Conservation (phyloP, 2,797 vertebrate species). For the Cirrhinus molitorella region DNA sequence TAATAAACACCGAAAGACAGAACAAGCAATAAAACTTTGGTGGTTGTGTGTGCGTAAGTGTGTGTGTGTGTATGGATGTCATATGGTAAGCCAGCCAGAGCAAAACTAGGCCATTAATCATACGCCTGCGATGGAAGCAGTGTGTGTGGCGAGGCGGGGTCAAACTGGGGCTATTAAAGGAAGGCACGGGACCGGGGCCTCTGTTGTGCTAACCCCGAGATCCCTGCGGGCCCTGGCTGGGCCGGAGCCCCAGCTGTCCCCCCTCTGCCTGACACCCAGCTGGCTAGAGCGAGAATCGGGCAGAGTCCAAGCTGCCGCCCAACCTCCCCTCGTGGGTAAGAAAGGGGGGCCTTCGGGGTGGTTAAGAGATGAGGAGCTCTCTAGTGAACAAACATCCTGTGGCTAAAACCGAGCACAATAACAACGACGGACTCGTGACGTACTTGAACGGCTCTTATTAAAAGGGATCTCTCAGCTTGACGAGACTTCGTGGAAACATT, state of each 20-base stretch:
- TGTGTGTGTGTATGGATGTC: conserved; percentile 50
- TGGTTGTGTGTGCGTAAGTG: conserved; percentile 43
- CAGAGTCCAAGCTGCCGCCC: conserved; percentile 44
- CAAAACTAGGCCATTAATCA: conserved; percentile 66
- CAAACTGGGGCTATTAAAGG: conserved; percentile 73
- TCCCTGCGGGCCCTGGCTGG: conserved; percentile 62
- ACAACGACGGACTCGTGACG: conserved; percentile 17
- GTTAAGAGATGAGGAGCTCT: conserved; percentile 23
- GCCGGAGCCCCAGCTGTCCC: conserved; percentile 64
- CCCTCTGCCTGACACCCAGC: conserved; percentile 61
- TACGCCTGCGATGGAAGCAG: conserved; percentile 42
- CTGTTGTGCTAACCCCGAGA: conserved; percentile 68
- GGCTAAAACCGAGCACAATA: conserved; percentile 29
- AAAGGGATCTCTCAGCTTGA: conserved; percentile 28
- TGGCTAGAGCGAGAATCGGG: conserved; percentile 44
- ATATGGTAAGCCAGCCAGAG: conserved; percentile 48
- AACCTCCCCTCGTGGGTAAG: conserved; percentile 14
- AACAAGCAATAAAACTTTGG: conserved; percentile 39
- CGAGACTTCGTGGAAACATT: conserved; percentile 25
- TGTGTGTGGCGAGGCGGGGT: conserved; percentile 65
- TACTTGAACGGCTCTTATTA: conserved; percentile 37
- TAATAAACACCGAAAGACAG: conserved; percentile 35
- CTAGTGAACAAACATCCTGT: conserved; percentile 48
- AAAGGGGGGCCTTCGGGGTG: conserved; percentile 10
- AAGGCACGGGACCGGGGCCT: conserved; percentile 63